phyloP scores from a whole-genome alignment of 2,797 vertebrate genomes.

The Phrynocephalus guinanensis region DNA sequence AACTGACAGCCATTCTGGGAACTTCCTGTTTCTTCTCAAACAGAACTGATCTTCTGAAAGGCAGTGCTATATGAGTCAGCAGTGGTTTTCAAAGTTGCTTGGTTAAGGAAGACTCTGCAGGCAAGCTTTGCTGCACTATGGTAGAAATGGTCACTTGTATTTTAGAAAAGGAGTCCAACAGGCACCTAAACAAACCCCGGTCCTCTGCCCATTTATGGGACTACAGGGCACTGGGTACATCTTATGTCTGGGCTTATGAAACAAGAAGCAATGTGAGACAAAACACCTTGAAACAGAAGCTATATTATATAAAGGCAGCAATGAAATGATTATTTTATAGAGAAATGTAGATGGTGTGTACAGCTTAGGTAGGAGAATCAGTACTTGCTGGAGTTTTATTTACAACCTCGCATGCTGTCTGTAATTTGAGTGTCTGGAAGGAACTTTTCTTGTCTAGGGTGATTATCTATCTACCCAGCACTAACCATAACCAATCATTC shows the following conservation, averaged over 20 bases:
- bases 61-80: conserved; percentile 45
- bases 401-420: too few relatives aligned
- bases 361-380: background rate
- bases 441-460: too few relatives aligned
- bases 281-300: background rate
- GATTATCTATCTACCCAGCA: too few relatives aligned
- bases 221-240: too few relatives aligned
- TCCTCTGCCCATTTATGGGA: background rate
- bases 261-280: background rate
- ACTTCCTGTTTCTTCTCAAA: conserved; percentile 57
- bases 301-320: background rate
- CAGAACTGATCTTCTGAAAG: conserved; percentile 19
- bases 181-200: background rate
- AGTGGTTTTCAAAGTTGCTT: conserved; percentile 20
- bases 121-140: background rate
- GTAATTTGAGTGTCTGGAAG: too few relatives aligned
- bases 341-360: background rate
- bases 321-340: background rate
- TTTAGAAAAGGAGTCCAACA: background rate
- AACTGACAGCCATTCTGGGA: conserved; percentile 30
- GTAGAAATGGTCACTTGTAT: background rate
- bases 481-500: too few relatives aligned
- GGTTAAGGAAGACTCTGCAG: background rate
- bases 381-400: too few relatives aligned
- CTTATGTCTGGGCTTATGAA: background rate